Evolutionary conservation across 2,888 invertebrate species (phyloP).

Genomic region (Torymus tubicola): DNA sequence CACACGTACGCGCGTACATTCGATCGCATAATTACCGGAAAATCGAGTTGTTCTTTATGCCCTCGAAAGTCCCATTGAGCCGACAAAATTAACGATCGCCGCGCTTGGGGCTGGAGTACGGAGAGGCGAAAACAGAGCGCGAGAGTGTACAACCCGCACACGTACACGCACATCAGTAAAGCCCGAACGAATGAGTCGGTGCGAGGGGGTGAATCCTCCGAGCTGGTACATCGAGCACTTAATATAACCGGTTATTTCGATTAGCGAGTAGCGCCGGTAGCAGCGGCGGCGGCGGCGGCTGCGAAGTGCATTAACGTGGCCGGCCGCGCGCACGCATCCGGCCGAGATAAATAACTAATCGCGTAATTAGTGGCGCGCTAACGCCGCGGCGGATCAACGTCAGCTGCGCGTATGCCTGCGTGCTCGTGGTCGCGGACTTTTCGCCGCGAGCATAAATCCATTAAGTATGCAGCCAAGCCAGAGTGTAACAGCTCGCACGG

Average conservation of each 20-base stretch:
- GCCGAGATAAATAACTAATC: constrained; percentile 51
- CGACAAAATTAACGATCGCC: constrained; percentile 23
- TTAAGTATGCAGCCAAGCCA: constrained; percentile 1
- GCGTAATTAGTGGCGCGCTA: constrained; percentile 50
- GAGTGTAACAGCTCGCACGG: background rate
- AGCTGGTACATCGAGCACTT: constrained; percentile 29
- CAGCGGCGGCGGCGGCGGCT: too few species aligned
- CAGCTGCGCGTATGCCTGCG: constrained; percentile 10
- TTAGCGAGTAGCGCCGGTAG: constrained; percentile 11
- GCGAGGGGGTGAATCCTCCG: background rate
- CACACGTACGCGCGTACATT: background rate
- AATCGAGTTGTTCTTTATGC: constrained; percentile 43
- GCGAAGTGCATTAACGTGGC: constrained; percentile 40
- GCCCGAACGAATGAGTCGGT: constrained; percentile 16
- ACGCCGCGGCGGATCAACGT: constrained; percentile 33
- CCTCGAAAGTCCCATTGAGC: constrained; percentile 32
- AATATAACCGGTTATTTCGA: constrained; percentile 52
- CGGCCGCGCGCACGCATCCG: background rate
- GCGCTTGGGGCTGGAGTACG: too few species aligned
- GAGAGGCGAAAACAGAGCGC: too few species aligned
- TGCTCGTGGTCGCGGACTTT: background rate
- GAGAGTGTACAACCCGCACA: too few species aligned
- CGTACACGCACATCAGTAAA: background rate
- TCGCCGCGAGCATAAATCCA: constrained; percentile 1
- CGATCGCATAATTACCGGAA: constrained; percentile 45